These are phyloP conservation scores for Bradypus variegatus DNA, from an alignment of 2,797 vertebrate genomes.

Conservation along the genomic window DNA sequence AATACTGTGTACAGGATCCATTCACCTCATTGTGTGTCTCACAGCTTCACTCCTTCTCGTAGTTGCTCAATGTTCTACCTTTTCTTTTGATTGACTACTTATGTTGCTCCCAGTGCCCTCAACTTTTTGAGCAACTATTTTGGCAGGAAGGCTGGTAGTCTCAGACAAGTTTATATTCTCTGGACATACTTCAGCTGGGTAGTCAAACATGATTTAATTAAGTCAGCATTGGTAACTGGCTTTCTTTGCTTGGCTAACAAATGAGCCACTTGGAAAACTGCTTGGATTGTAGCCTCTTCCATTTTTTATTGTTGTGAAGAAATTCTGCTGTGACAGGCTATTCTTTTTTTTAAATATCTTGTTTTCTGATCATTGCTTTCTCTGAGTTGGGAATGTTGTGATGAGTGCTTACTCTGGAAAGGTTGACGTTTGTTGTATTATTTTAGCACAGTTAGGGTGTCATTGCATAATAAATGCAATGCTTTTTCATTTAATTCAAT, in stretches of 20 bases:
- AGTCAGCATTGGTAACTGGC: not conserved
- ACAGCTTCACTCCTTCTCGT: no score
- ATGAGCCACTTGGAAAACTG: not conserved
- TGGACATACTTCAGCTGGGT: not conserved
- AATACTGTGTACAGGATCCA: no score
- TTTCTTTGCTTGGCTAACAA: not conserved
- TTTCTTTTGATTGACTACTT: not conserved
- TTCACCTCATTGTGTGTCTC: no score
- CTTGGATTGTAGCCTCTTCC: not conserved
- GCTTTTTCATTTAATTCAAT: not conserved
- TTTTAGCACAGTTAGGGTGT: not conserved
- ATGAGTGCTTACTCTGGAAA: not conserved
- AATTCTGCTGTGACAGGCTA: not conserved
- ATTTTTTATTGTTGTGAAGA: constrained; percentile 3
- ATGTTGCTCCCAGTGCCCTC: not conserved
- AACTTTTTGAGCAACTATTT: not conserved
- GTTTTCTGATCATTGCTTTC: not conserved
- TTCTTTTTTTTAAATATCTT: not conserved
- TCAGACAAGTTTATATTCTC: not conserved
- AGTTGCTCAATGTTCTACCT: no score
- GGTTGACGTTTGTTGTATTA: no score
- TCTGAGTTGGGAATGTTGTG: not conserved
- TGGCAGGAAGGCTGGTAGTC: not conserved
- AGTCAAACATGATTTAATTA: not conserved
- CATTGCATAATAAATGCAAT: not conserved